These are phyloP conservation scores for Sylvietta virens DNA, from an alignment of 2,113 vertebrate species.

Conservation along the genomic window DNA sequence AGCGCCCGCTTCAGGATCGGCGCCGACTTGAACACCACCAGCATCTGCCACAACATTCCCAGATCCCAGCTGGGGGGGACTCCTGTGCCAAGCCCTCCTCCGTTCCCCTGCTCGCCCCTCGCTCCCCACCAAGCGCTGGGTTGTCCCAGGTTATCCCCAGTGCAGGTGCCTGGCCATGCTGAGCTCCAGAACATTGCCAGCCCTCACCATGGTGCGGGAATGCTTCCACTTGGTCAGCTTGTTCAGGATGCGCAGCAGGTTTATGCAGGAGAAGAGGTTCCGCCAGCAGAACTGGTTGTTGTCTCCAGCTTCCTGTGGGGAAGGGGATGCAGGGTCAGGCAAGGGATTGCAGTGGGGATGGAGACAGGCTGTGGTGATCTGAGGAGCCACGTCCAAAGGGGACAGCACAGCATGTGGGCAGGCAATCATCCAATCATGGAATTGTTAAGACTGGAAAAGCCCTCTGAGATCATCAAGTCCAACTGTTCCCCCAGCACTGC, in stretches of 20 bases:
- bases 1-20: conserved; percentile 98
- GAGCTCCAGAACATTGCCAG: not conserved
- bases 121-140: fast-evolving
- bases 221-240: conserved; percentile 99
- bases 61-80: not conserved
- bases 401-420: not conserved
- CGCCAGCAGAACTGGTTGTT: conserved; percentile 99
- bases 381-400: not conserved
- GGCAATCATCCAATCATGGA: not conserved
- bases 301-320: conserved; percentile 90
- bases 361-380: not conserved
- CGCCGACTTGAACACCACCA: conserved; percentile 97
- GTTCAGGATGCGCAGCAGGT: conserved; percentile 95
- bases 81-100: not conserved
- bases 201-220: conserved; percentile 93
- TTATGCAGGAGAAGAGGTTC: conserved; percentile 97
- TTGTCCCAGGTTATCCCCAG: not conserved
- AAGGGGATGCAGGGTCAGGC: not conserved
- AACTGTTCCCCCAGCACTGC: not conserved
- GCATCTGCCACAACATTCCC: conserved; percentile 76
- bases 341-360: fast-evolving
- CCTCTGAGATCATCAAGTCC: not conserved
- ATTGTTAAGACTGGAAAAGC: not conserved
- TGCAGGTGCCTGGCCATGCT: not conserved
- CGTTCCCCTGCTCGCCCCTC: not conserved